Evolutionary conservation across 1,140 invertebrate species (phyloP).

Genomic region (Penaeus indicus): DNA sequence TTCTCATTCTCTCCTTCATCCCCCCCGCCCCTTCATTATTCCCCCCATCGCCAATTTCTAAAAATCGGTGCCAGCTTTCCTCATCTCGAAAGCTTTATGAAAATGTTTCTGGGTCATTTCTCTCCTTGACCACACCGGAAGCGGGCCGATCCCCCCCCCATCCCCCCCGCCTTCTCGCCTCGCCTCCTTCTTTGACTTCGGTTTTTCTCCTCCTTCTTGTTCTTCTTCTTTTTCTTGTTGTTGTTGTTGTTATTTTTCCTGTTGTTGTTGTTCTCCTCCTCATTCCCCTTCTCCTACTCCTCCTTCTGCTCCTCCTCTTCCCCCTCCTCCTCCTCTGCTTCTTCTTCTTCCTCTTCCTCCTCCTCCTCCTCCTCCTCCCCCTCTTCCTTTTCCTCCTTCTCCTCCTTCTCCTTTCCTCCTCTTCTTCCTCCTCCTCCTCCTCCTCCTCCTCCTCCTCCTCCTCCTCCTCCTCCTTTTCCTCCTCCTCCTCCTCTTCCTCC

Average conservation of each 20-base stretch:
- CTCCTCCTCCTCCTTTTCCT: background rate
- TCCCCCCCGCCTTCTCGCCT: too few species aligned
- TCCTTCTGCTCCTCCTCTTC: constrained; percentile 12
- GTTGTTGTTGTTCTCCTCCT: background rate
- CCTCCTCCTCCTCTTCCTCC: background rate
- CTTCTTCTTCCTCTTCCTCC: background rate
- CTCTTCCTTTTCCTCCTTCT: background rate
- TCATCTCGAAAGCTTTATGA: constrained; percentile 1
- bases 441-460: too few species aligned
- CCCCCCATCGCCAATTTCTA: background rate
- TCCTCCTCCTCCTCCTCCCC: background rate
- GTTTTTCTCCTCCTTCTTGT: too few species aligned
- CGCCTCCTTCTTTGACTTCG: too few species aligned
- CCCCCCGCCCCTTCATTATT: background rate
- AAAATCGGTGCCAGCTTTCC: background rate
- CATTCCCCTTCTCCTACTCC: constrained; percentile 41
- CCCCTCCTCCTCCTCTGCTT: background rate
- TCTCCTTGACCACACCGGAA: too few species aligned
- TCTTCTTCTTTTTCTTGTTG: too few species aligned
- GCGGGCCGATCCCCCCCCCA: too few species aligned
- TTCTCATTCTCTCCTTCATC: too few species aligned
- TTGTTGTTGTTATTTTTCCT: too few species aligned
- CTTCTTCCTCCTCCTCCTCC: background rate
- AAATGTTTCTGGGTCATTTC: constrained; percentile 34
- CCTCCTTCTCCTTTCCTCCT: background rate